Conservation (phyloP, 64 coral and sea anemone species). For the Montipora capricornis region DNA sequence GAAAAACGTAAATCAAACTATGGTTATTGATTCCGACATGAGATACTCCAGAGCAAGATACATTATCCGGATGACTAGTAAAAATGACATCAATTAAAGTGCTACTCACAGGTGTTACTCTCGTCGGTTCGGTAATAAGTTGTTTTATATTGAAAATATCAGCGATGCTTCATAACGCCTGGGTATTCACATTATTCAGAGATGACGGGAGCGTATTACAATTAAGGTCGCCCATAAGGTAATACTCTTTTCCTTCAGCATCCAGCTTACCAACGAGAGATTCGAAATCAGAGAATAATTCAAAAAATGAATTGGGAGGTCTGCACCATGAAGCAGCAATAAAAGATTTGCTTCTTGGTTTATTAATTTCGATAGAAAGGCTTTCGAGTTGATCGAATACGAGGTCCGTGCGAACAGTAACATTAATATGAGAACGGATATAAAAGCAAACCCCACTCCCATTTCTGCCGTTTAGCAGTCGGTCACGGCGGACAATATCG, state of each 20-base stretch:
- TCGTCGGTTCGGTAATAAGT: too few species aligned
- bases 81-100: too few species aligned
- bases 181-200: too few species aligned
- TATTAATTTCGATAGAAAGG: background rate
- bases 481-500: background rate
- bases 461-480: background rate
- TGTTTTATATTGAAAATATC: too few species aligned
- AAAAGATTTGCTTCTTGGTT: background rate
- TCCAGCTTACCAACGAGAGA: background rate
- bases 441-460: background rate
- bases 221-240: too few species aligned
- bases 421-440: background rate
- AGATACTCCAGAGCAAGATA: too few species aligned
- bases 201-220: too few species aligned
- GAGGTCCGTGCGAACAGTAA: background rate
- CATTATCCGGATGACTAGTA: too few species aligned
- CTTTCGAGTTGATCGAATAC: constrained; percentile 8
- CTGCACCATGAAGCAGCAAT: background rate
- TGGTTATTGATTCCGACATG: too few species aligned
- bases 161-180: too few species aligned
- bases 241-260: background rate
- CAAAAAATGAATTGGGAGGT: background rate
- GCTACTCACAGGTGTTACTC: too few species aligned
- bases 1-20: too few species aligned
- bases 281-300: background rate